Base-by-base conservation (phyloP, 2,113 vertebrate genomes). In the Benitochromis conjunctus region DNA sequence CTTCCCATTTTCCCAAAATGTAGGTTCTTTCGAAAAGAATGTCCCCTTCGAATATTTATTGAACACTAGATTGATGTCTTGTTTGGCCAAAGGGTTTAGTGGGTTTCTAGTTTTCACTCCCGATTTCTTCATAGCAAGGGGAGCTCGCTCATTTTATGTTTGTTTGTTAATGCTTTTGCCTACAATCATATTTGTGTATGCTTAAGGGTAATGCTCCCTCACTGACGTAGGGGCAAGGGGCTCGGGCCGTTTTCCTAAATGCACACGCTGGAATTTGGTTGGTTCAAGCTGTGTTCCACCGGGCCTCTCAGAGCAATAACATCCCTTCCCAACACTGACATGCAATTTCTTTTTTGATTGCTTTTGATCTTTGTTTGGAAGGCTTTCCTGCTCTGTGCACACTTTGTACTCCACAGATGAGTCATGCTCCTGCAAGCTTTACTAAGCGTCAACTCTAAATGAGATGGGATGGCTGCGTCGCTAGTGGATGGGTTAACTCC, bases 31-130 rank as follows among this genome's bases (percentile, higher is more conserved):
- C 31, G 4, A 78, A 64, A 76, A 43, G 54, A 76, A 79, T 19
- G 66, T 62, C 81, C 66, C 71, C 69, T 5, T 19, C 34, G 54
- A 10, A 74, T 95, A 94, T 94, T 95, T 94, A 94, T 94, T 95
- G 81, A 93, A 92, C 89, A 88, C 89, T 90, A 91, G 80, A 83
- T 92, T 86, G 48, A 78, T 26, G 71, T 90, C 19, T 85, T 53
- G 64, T 86, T 91, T 88, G 81, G 79, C 77, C 69, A 56, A 80
- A 80, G 82, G 82, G 76, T 86, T 87, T 89, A 81, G 54, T 51
- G 66, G 64, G 38, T 54, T 88, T 48, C 21, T 38, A 85, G 81
- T 84, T 74, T 82, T 26, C 31, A 7, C 71, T 4, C 85, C 85
- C 38, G 84, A 84, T 86, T 31, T 21, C 83, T 90, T 88, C 46